A percentile compares a stretch with the other conserved stretches of the same genome.
phyloP scores from a whole-genome alignment of 2,113 vertebrate genomes.

The Sinocyclocheilus grahami region DNA sequence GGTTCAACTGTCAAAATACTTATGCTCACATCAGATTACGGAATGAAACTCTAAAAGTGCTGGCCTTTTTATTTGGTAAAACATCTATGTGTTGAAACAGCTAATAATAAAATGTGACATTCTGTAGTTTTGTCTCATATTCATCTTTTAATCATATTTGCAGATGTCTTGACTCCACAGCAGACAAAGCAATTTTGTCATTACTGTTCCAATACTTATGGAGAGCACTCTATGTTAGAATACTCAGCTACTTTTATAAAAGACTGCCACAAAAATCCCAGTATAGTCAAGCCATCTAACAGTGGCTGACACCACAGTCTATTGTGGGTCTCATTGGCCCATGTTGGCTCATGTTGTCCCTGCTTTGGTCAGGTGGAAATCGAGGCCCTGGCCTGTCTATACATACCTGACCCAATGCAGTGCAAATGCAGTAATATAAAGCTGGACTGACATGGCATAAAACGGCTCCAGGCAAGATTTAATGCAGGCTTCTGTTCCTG shows the following conservation, averaged over 20 bases:
- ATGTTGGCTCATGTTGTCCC: neutral
- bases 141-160: too few species aligned
- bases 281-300: neutral
- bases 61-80: too few species aligned
- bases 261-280: neutral
- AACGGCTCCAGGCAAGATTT: constrained; percentile 30
- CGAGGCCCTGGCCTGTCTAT: neutral
- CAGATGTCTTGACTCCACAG: too few species aligned
- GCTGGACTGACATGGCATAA: constrained; percentile 28
- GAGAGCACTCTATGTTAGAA: too few species aligned
- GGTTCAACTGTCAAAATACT: too few species aligned
- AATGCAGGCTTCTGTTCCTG: neutral
- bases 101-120: too few species aligned
- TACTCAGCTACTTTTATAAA: neutral
- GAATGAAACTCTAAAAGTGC: too few species aligned
- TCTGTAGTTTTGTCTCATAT: too few species aligned
- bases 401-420: neutral
- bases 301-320: neutral
- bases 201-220: too few species aligned
- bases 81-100: too few species aligned
- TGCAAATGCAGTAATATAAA: constrained; percentile 32
- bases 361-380: neutral
- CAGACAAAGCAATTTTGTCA: too few species aligned
- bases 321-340: neutral
- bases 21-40: too few species aligned